Conservation (phyloP, 2,113 vertebrate species). For the Alethe diademata region DNA sequence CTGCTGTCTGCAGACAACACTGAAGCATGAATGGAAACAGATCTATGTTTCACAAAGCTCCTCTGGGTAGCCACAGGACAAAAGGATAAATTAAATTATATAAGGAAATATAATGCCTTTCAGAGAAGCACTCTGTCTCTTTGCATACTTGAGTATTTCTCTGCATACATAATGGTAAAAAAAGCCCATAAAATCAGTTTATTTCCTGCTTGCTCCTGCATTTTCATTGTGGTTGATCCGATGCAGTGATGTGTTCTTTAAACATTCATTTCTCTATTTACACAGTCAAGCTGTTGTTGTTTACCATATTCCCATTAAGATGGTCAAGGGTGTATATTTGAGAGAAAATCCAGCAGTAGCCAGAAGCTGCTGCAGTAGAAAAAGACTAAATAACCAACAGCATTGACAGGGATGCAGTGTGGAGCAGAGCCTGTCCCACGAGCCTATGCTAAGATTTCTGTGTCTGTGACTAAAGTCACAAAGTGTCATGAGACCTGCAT, state of each 20-base stretch:
- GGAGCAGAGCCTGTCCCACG: neutral
- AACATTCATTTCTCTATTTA: constrained; percentile 24
- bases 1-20: neutral
- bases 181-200: neutral
- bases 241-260: neutral
- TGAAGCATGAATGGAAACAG: constrained; percentile 43
- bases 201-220: neutral
- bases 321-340: neutral
- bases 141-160: neutral
- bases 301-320: neutral
- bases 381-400: neutral
- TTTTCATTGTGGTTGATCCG: neutral
- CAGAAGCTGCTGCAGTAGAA: neutral
- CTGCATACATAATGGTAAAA: neutral
- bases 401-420: neutral
- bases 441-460: neutral
- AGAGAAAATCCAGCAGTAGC: neutral
- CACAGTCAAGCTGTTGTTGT: constrained; percentile 17
- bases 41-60: neutral
- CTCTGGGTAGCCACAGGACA: constrained; percentile 20
- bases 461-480: neutral
- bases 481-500: neutral
- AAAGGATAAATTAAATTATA: neutral
- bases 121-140: neutral
- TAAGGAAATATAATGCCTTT: neutral